Evolutionary conservation across 2,888 invertebrate species (phyloP).

Genomic region (Tholera decimalis): DNA sequence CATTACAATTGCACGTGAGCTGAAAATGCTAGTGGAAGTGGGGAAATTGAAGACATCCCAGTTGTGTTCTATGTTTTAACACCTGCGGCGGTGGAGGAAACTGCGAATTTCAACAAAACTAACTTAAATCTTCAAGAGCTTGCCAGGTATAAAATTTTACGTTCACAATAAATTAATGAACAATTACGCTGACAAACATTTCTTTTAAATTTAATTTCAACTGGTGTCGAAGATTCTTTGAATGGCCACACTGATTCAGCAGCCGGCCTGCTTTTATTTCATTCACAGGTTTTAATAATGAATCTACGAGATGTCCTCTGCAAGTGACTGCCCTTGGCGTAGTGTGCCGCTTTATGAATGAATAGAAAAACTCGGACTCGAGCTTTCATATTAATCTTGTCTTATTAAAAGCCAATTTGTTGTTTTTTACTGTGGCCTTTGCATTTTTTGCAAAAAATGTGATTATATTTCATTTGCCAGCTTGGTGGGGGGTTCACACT

Average conservation of each 20-base stretch:
- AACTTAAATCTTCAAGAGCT: constrained; percentile 75
- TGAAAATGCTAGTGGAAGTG: constrained; percentile 74
- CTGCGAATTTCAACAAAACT: constrained; percentile 76
- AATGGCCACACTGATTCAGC: constrained; percentile 61
- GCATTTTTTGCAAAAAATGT: constrained; percentile 13
- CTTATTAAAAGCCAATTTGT: constrained; percentile 34
- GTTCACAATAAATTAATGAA: constrained; percentile 76
- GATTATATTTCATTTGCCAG: constrained; percentile 7
- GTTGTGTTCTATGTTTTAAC: constrained; percentile 78
- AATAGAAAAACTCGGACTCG: constrained; percentile 35
- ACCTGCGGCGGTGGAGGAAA: constrained; percentile 73
- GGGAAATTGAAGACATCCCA: constrained; percentile 76
- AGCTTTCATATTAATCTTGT: constrained; percentile 45
- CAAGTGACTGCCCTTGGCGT: constrained; percentile 33
- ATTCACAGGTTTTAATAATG: constrained; percentile 58
- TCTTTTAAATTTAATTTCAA: constrained; percentile 69
- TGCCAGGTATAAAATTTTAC: constrained; percentile 74
- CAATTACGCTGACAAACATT: constrained; percentile 72
- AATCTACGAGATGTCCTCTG: constrained; percentile 53
- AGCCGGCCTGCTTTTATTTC: constrained; percentile 49
- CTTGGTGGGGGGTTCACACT: constrained; percentile 16
- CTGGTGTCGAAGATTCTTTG: constrained; percentile 68
- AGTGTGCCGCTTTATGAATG: constrained; percentile 41
- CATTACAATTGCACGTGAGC: constrained; percentile 79
- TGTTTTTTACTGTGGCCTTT: neutral